Evolutionary conservation across 2,888 invertebrate species (phyloP).

Genomic region (Tetranychus truncatus): DNA sequence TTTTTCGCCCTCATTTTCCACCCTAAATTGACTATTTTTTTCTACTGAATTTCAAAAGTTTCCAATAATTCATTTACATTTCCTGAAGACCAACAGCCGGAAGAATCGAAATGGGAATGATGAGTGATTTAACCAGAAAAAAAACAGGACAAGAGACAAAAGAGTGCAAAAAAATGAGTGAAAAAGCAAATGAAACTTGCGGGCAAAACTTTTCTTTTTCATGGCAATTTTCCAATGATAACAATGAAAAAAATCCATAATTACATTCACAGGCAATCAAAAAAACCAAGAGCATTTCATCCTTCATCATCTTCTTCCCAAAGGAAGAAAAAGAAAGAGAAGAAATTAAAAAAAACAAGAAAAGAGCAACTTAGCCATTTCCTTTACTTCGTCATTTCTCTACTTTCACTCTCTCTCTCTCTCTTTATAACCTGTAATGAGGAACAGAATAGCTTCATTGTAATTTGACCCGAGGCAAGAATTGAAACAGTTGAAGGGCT

Average conservation of each 20-base stretch:
- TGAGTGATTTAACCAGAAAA: background rate
- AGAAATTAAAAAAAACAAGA: background rate
- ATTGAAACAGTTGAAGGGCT: background rate
- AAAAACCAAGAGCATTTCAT: background rate
- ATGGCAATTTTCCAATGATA: background rate
- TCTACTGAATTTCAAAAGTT: too few species aligned
- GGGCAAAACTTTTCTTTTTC: background rate
- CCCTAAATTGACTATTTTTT: too few species aligned
- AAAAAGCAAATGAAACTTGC: background rate
- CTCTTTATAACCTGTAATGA: background rate
- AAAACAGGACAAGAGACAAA: slow-evolving; percentile 4
- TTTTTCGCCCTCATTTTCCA: too few species aligned
- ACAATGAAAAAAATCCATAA: slow-evolving; percentile 1
- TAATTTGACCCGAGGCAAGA: background rate
- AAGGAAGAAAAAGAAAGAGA: background rate
- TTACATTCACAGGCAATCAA: background rate
- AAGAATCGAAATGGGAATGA: background rate
- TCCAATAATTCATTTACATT: background rate
- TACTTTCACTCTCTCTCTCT: background rate
- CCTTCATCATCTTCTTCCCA: background rate
- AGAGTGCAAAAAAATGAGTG: background rate
- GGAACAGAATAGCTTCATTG: background rate
- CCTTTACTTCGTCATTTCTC: background rate
- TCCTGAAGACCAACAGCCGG: too few species aligned
- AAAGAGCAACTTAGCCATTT: background rate